These are phyloP conservation scores for Zophobas atratus DNA, from an alignment of 1,140 invertebrate species.

Conservation along the genomic window DNA sequence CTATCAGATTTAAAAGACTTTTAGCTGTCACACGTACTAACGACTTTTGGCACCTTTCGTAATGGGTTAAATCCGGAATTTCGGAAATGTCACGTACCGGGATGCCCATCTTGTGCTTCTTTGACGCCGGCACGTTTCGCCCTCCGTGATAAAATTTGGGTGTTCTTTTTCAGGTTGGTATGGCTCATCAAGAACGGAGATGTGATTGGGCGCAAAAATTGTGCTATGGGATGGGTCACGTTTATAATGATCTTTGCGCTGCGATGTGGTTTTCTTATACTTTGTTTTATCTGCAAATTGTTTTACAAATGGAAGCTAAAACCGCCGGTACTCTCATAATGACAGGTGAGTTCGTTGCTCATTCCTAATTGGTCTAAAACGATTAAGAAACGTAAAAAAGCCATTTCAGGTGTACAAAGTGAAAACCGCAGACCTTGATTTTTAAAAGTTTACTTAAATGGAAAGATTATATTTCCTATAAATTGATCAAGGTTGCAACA, in stretches of 20 bases:
- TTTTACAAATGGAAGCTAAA: constrained; percentile 79
- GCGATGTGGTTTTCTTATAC: constrained; percentile 97
- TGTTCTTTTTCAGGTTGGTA: constrained; percentile 29
- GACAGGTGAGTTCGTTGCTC: constrained; percentile 72
- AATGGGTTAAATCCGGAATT: not conserved
- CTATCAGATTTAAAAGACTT: too few species aligned
- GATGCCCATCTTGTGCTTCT: not conserved
- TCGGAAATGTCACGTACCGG: constrained; percentile 6
- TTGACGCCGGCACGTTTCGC: constrained; percentile 19
- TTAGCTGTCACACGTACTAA: too few species aligned
- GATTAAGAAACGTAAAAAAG: constrained; percentile 38
- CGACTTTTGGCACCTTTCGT: too few species aligned
- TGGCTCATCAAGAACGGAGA: constrained; percentile 16
- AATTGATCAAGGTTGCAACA: constrained; percentile 34
- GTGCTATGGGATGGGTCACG: constrained; percentile 87
- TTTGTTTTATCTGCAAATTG: constrained; percentile 89
- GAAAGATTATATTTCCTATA: constrained; percentile 34
- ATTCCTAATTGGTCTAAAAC: constrained; percentile 24
- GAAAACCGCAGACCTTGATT: constrained; percentile 39
- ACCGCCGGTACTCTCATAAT: constrained; percentile 85
- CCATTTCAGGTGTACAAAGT: constrained; percentile 25
- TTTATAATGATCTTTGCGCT: constrained; percentile 92
- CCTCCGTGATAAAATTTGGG: constrained; percentile 6
- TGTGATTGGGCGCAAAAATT: constrained; percentile 69
- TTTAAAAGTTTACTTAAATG: constrained; percentile 32